These are phyloP conservation scores for Polyergus mexicanus DNA, from an alignment of 1,140 invertebrate species.

Conservation along the genomic window DNA sequence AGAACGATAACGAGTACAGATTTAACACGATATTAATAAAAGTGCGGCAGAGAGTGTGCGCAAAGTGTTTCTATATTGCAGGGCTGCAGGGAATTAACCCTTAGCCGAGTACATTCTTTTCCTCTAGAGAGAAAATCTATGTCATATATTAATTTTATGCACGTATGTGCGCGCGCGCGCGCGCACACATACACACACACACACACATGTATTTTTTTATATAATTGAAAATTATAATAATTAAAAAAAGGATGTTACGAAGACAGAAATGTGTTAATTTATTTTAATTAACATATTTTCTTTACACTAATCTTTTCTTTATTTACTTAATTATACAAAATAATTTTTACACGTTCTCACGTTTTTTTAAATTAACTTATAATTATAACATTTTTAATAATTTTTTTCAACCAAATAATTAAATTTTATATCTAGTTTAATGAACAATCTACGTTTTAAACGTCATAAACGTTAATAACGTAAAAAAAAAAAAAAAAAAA, in stretches of 20 bases:
- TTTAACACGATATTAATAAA: conserved; percentile 46
- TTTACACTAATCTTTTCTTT: too few species aligned
- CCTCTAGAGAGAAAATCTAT: not conserved
- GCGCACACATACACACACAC: not conserved
- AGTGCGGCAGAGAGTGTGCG: not conserved
- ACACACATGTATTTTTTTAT: not conserved
- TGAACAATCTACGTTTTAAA: not conserved
- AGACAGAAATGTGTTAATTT: not conserved
- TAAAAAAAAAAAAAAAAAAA: conserved; percentile 46
- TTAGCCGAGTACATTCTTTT: conserved; percentile 9
- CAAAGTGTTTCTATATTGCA: conserved; percentile 33
- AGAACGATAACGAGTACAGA: conserved; percentile 46
- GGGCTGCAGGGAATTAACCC: conserved; percentile 35
- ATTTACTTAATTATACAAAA: not conserved
- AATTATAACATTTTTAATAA: not conserved
- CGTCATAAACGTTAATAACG: not conserved
- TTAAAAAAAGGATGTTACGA: not conserved
- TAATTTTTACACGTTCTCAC: not conserved
- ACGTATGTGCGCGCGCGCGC: too few species aligned
- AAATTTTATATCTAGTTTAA: not conserved
- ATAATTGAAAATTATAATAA: not conserved
- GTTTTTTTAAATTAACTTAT: not conserved
- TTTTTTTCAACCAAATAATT: conserved; percentile 1
- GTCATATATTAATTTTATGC: not conserved
- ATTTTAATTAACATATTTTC: not conserved